Conservation (phyloP, 1,140 invertebrate genomes). For the Schmidtea mediterranea region DNA sequence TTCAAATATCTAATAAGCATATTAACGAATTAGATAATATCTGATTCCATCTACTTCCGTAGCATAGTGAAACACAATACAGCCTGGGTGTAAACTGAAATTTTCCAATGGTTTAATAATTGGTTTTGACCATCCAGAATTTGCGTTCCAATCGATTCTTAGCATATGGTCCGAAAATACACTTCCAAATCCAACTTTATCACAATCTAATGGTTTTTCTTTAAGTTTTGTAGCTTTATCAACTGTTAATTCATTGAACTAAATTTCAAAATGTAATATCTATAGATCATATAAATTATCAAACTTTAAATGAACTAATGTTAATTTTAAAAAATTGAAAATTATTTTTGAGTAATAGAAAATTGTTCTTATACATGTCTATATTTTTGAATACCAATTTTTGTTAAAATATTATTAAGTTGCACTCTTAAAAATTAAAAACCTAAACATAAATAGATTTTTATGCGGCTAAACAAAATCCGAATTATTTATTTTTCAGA, state of each 20-base stretch:
- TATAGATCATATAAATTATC: too few relatives aligned
- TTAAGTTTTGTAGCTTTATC: not conserved
- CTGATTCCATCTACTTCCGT: slow-evolving; percentile 40
- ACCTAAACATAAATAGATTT: too few relatives aligned
- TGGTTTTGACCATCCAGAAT: slow-evolving; percentile 3
- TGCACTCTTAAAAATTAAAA: too few relatives aligned
- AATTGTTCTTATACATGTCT: too few relatives aligned
- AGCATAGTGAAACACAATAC: slow-evolving; percentile 36
- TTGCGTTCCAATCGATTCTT: not conserved
- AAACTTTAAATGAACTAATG: too few relatives aligned
- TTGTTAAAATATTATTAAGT: too few relatives aligned
- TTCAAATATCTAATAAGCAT: slow-evolving; percentile 57
- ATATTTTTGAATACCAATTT: too few relatives aligned
- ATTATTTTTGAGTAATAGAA: too few relatives aligned
- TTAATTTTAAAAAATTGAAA: too few relatives aligned
- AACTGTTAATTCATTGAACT: not conserved
- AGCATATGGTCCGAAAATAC: slow-evolving; percentile 6
- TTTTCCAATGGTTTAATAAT: not conserved
- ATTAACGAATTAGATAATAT: slow-evolving; percentile 8
- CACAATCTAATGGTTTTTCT: not conserved
- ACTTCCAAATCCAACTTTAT: not conserved
- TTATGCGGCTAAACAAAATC: too few relatives aligned
- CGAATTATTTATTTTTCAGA: too few relatives aligned
- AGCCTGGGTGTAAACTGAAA: slow-evolving; percentile 5
- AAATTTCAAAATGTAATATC: too few relatives aligned